Base-by-base conservation (phyloP, 2,888 invertebrate genomes). In the Iselma pallidipennis region DNA sequence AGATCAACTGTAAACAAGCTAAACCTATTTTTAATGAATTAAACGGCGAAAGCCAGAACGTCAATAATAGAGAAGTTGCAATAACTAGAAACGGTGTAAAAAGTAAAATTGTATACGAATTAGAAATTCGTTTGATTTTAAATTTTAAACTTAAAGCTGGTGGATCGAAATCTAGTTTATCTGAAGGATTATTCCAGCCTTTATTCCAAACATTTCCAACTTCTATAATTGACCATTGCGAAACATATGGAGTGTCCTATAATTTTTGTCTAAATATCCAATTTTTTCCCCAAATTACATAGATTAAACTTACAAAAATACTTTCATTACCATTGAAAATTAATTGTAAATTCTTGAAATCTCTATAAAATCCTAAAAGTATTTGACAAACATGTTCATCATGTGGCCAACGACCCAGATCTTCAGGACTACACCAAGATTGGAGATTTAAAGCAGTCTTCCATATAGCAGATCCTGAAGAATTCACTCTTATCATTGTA, bases 321-420 rank as follows among this genome's bases (percentile, higher is more conserved):
- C 73, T 77, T 19, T 67, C 69, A 49, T 68, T 70, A 29, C 57
- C 61, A 25, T 68, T 66, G 54, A 76, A 74, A 21, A 72, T 55
- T n/a, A 79, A 59, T 50, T 67, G 61, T 50, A 77, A 64, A 12
- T 67, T 61, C 10, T 70, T 53, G 14, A 70, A 71, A 51, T 81
- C 77, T 4, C 75, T 71, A 68, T 74, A 76, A 54, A 82, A 75
- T n/a, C 81, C 81, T 26, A 83, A 71, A 49, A 76, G 66, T 1
- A 83, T 55, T 29, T 72, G 71, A 66, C 83, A 84, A 4, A 60
- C 68, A 59, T 83, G 82, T 4, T 67, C 67, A 63, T 83, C 83
- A 31, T 75, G 71, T 0, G 83, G 83, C 83, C 83, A 83, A 23
- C 75, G 68, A 2, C 73, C 75, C 25, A 83, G 65, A 54, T 80